Base-by-base conservation (phyloP, 2,888 invertebrate species). In the Criorhina ranunculi region DNA sequence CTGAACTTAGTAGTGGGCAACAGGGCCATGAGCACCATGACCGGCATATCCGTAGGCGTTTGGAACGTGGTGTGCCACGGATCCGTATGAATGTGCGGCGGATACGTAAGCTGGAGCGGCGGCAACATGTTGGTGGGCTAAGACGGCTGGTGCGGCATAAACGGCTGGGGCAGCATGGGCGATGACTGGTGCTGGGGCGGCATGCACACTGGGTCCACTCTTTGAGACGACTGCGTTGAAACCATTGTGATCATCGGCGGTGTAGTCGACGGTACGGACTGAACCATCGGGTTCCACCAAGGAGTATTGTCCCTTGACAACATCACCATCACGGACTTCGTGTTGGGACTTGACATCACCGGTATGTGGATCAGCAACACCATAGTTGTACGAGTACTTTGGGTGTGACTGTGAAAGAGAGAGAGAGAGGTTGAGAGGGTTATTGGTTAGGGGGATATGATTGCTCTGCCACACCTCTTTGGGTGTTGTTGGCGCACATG, bases 201-300 rank as follows among this genome's bases (percentile, higher is more conserved):
- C 87, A 53, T 87, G 91, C 17, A 92, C 89, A 31, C 90, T 90
- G 82, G 92, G 91, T 17, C 90, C 92, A 69, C 88, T 91, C 89
- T 92, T 92, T 82, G 91, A 90, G 51, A 92, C 92, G 70, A 92
- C 91, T n/a, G 92, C 92, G 72, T 92, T 92, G 90, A 92, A 92
- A 19, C 92, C 92, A 59, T 91, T 91, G 88, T 91, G 91, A 55
- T 92, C 92, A 89, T 92, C 92, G 78, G 92, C 92, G 86, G 91
- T 91, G 86, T 92, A 92, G 87, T 92, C 92, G 59, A 92, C 92
- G 81, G 92, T 92, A 82, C 92, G 92, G 86, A 92, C 92, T 70
- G 92, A 92, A 89, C 92, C 92, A 77, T 92, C 92, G 79, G 92
- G 92, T 88, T 92, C 92, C 55, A 92, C 92, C 87, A 92, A 89